Evolutionary conservation across 2,113 vertebrate genomes (phyloP).

Genomic region (Pteronura brasiliensis): DNA sequence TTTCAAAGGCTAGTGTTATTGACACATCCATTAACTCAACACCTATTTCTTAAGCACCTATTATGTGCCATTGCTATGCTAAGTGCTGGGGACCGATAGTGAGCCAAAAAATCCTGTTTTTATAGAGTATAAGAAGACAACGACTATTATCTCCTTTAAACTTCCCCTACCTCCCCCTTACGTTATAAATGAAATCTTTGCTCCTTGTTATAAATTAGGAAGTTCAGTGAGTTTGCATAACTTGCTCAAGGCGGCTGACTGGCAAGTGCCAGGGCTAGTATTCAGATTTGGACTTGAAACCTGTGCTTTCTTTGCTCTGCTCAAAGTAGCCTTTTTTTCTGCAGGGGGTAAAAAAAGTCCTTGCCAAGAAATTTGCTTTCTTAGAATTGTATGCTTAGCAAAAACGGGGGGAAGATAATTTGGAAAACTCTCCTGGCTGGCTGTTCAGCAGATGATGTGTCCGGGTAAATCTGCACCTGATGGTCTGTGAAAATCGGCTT

Average conservation of each 20-base stretch:
- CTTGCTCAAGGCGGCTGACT: background rate
- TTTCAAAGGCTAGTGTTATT: background rate
- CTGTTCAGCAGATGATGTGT: background rate
- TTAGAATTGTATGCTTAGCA: constrained; percentile 43
- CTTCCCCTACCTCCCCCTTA: background rate
- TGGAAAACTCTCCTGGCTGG: background rate
- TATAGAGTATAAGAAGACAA: background rate
- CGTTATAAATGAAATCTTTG: background rate
- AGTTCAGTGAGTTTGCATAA: background rate
- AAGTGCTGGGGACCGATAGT: background rate
- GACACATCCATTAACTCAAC: background rate
- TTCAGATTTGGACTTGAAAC: background rate
- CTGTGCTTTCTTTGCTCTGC: background rate
- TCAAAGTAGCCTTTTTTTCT: background rate
- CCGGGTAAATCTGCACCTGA: constrained; percentile 32
- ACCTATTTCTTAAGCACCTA: background rate
- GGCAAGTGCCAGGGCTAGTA: background rate
- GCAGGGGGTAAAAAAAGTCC: background rate
- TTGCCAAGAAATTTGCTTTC: constrained; percentile 30
- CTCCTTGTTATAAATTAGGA: background rate
- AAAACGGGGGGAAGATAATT: constrained; percentile 20
- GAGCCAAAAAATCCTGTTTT: background rate
- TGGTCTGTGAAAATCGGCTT: background rate
- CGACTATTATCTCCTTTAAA: background rate
- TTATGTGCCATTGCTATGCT: background rate